Evolutionary conservation across 2,797 vertebrate genomes (phyloP).

Genomic region (Gorsachius magnificus): DNA sequence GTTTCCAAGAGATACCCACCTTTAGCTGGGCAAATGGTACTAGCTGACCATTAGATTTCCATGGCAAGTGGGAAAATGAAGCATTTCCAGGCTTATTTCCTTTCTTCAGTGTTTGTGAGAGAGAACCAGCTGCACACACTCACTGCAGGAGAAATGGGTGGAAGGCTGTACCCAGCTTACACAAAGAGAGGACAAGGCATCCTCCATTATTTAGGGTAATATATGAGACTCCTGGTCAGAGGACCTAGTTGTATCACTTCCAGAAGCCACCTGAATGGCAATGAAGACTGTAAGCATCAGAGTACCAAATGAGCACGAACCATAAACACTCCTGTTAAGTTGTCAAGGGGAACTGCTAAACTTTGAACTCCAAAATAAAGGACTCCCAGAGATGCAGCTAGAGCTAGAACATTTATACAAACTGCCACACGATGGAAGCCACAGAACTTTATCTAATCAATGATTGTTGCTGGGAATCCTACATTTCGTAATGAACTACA

Average conservation of each 20-base stretch:
- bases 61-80: not conserved
- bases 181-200: not conserved
- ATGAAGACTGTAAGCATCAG: not conserved
- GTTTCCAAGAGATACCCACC: not conserved
- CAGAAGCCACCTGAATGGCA: not conserved
- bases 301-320: not conserved
- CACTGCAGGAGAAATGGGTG: not conserved
- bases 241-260: not conserved
- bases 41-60: not conserved
- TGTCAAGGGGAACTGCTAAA: not conserved
- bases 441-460: not conserved
- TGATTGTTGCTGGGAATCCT: not conserved
- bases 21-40: not conserved
- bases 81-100: not conserved
- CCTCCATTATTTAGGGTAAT: not conserved
- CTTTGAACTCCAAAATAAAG: not conserved
- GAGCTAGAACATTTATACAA: rapidly evolving
- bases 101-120: not conserved
- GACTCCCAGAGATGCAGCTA: not conserved
- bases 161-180: not conserved
- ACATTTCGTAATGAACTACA: not conserved
- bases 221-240: not conserved
- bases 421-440: not conserved
- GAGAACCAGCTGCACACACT: not conserved
- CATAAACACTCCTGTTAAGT: not conserved